phyloP scores from a whole-genome alignment of 2,888 invertebrate genomes.

The Diarsia mendica region DNA sequence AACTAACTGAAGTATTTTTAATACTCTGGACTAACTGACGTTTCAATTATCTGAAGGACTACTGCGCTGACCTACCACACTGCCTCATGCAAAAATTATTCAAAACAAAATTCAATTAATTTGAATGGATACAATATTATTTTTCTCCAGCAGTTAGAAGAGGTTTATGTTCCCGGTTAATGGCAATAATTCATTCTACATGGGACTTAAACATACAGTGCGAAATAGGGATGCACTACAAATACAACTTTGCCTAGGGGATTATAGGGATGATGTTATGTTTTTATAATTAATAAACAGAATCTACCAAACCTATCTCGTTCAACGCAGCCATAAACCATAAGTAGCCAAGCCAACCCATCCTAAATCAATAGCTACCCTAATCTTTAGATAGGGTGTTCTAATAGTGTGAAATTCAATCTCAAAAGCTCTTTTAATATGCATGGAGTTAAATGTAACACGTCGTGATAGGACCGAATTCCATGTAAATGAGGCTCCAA shows the following conservation, averaged over 20 bases:
- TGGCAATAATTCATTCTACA: background rate
- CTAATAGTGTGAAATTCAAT: constrained; percentile 57
- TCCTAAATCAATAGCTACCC: constrained; percentile 51
- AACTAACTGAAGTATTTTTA: background rate
- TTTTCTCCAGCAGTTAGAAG: background rate
- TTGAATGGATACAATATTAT: background rate
- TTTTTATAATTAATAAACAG: background rate
- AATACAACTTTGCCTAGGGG: background rate
- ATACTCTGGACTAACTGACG: background rate
- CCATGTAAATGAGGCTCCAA: constrained; percentile 59
- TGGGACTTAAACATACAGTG: background rate
- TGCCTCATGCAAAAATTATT: background rate
- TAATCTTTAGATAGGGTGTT: constrained; percentile 47
- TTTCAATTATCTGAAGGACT: background rate
- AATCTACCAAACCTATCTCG: background rate
- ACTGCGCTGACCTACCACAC: background rate
- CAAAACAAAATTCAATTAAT: background rate
- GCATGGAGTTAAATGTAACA: constrained; percentile 57
- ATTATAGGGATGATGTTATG: background rate
- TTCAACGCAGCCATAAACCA: background rate
- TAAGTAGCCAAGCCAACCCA: constrained; percentile 12
- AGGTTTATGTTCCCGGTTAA: background rate
- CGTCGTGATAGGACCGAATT: constrained; percentile 53
- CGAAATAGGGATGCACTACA: background rate
- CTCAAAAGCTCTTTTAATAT: constrained; percentile 58